phyloP scores from a whole-genome alignment of 2,113 vertebrate genomes.

The Cyprinus carpio region DNA sequence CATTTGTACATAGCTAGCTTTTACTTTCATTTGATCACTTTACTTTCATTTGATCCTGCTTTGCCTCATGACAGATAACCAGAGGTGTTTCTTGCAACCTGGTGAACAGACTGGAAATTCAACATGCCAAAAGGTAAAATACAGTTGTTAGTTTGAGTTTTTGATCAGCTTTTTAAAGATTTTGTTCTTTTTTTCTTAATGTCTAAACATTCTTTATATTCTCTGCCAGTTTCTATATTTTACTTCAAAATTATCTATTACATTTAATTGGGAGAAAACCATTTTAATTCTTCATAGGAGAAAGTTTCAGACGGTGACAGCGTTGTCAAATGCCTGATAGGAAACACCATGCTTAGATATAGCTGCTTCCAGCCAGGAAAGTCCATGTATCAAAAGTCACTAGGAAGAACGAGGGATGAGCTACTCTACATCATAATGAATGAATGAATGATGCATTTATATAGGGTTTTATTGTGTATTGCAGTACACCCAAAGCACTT shows the following conservation, averaged over 20 bases:
- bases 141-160: neutral
- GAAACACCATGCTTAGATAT: slow-evolving; percentile 8
- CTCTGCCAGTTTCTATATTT: neutral
- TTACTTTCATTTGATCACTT: neutral
- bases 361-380: neutral
- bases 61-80: neutral
- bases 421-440: neutral
- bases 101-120: neutral
- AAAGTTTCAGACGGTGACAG: neutral
- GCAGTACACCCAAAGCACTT: too few relatives aligned
- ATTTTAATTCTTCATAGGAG: neutral
- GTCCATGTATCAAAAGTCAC: neutral
- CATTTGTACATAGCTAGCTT: neutral
- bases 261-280: neutral
- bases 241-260: neutral
- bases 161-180: neutral
- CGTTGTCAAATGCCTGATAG: slow-evolving; percentile 10
- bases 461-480: too few relatives aligned
- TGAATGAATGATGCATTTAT: too few relatives aligned
- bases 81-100: neutral
- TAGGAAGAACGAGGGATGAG: neutral
- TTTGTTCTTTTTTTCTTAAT: neutral
- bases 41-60: neutral
- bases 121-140: neutral
- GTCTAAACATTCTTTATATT: neutral